Percentiles rank a stretch among this genome's conserved stretches.
phyloP scores from a whole-genome alignment of 2,888 invertebrate species.

The Blastobasis lacticolella region DNA sequence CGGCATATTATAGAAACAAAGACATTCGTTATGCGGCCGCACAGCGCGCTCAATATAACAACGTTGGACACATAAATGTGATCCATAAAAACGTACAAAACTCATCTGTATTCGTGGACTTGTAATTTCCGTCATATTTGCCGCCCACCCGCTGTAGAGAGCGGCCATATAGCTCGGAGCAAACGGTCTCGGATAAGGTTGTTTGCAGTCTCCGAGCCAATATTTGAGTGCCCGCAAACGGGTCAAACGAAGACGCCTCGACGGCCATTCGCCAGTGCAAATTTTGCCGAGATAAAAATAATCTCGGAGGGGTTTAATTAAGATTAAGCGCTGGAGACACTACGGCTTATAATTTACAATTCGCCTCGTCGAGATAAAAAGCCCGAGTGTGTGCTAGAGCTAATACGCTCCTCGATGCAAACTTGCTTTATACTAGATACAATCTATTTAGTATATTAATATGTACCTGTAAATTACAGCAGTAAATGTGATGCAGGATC shows the following conservation, averaged over 20 bases:
- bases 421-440: no score
- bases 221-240: conserved; percentile 63
- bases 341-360: not conserved
- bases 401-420: no score
- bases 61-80: no score
- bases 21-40: no score
- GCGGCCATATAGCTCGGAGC: conserved; percentile 36
- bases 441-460: no score
- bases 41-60: no score
- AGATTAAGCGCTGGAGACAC: conserved; percentile 38
- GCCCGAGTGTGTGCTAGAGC: no score
- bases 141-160: not conserved
- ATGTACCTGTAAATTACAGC: no score
- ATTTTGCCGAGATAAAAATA: conserved; percentile 67
- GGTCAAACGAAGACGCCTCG: conserved; percentile 53
- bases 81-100: conserved; percentile 4
- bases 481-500: no score
- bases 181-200: conserved; percentile 60
- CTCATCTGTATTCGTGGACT: conserved; percentile 2
- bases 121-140: conserved; percentile 8
- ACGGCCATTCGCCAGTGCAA: conserved; percentile 66
- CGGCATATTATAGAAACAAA: no score
- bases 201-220: conserved; percentile 52
- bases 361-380: not conserved
- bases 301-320: conserved; percentile 51